These are phyloP conservation scores for Nasonovia ribisnigri DNA, from an alignment of 2,888 invertebrate species.

Conservation along the genomic window DNA sequence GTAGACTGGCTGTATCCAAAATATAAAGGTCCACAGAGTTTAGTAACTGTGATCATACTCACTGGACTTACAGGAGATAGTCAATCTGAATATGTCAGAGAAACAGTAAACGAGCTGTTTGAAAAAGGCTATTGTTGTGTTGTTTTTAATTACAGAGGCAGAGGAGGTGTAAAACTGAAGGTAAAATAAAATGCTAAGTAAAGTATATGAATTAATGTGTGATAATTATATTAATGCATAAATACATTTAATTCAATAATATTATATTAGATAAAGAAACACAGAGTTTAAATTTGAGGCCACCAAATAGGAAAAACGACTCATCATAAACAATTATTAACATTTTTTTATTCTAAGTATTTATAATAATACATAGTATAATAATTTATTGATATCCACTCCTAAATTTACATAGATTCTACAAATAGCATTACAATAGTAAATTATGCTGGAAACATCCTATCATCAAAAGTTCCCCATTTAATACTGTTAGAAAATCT, in stretches of 20 bases:
- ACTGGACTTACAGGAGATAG: conserved; percentile 85
- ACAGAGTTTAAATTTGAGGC: background rate
- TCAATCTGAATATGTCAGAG: conserved; percentile 84
- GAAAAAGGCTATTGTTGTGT: conserved; percentile 77
- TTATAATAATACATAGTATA: background rate
- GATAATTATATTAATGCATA: background rate
- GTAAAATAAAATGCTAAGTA: conserved; percentile 68
- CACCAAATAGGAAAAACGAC: background rate
- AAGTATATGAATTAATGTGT: background rate
- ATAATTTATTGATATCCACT: background rate
- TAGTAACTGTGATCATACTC: conserved; percentile 80
- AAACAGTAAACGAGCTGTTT: conserved; percentile 78
- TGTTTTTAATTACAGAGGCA: conserved; percentile 84
- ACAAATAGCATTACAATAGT: background rate
- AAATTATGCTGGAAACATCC: background rate
- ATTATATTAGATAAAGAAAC: background rate
- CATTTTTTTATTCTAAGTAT: background rate
- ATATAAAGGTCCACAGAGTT: conserved; percentile 73
- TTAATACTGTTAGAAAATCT: background rate
- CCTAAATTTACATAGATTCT: background rate
- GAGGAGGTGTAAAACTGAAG: conserved; percentile 81
- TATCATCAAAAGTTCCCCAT: background rate
- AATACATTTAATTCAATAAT: background rate
- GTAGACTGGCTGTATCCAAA: conserved; percentile 88
- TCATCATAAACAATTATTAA: background rate